Evolutionary conservation across 1,140 invertebrate genomes (phyloP).

Genomic region (Littorina saxatilis): DNA sequence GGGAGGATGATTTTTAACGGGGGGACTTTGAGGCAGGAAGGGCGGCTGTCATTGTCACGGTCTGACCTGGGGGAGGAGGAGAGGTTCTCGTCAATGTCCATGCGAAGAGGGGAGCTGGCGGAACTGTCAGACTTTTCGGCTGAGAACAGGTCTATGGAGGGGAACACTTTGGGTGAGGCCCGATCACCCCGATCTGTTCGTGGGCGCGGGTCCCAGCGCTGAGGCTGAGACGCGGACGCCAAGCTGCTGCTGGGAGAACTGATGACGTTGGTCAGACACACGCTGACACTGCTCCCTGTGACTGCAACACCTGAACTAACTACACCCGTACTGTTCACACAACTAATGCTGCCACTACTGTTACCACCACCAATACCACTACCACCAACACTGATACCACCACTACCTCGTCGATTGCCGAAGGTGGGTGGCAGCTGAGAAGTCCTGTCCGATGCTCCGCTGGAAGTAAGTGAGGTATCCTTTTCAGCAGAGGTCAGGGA

Average conservation of each 20-base stretch:
- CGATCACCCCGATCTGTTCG: constrained; percentile 17
- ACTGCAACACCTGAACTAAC: not conserved
- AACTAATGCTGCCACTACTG: constrained; percentile 23
- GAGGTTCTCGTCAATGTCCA: constrained; percentile 42
- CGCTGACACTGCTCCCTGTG: not conserved
- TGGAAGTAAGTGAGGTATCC: not conserved
- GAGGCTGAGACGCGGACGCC: not conserved
- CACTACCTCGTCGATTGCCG: constrained; percentile 1
- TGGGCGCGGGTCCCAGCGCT: constrained; percentile 21
- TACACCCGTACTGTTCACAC: constrained; percentile 7
- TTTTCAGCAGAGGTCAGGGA: not conserved
- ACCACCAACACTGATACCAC: no score
- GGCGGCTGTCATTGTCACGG: constrained; percentile 54
- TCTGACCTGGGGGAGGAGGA: constrained; percentile 44
- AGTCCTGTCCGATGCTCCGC: constrained; percentile 5
- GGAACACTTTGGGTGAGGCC: constrained; percentile 23
- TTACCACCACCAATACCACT: constrained; percentile 5
- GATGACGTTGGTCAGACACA: constrained; percentile 9
- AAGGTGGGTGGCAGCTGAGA: constrained; percentile 11
- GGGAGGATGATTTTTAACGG: constrained; percentile 72
- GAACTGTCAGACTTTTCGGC: constrained; percentile 36
- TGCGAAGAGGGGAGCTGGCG: constrained; percentile 41
- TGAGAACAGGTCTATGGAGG: not conserved
- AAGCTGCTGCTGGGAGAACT: not conserved
- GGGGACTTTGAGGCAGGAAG: constrained; percentile 71